Percentiles rank a stretch among this genome's conserved stretches.
These are phyloP conservation scores for Chiloscyllium punctatum DNA, from an alignment of 2,797 vertebrate genomes.

Conservation along the genomic window DNA sequence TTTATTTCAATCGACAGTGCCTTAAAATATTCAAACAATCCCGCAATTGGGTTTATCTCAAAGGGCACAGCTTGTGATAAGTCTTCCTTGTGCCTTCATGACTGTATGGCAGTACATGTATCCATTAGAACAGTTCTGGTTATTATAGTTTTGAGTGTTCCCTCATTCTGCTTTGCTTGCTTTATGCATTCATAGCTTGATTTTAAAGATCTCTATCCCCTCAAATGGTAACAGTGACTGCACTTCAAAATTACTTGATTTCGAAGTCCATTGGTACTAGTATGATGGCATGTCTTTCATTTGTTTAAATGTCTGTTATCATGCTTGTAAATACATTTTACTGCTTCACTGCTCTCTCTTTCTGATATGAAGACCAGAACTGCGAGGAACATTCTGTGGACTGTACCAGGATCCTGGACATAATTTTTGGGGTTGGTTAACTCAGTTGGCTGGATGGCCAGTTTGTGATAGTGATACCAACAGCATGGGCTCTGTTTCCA, in stretches of 20 bases:
- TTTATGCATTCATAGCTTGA: not conserved
- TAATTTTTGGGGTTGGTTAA: not conserved
- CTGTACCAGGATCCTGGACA: not conserved
- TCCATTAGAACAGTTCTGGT: not conserved
- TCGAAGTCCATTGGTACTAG: not conserved
- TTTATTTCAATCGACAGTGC: not conserved
- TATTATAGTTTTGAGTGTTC: not conserved
- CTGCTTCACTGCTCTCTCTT: not conserved
- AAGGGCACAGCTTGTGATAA: not conserved
- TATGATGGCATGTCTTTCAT: not conserved
- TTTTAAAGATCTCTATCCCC: not conserved
- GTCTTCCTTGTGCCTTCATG: not conserved
- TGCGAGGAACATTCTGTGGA: not conserved
- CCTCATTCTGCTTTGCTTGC: not conserved
- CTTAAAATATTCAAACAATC: not conserved
- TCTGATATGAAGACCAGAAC: not conserved
- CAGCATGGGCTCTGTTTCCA: too few species aligned
- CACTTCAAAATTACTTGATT: not conserved
- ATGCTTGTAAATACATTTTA: not conserved
- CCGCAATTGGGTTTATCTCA: not conserved
- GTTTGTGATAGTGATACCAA: too few species aligned
- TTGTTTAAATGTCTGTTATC: not conserved
- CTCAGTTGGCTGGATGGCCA: too few species aligned
- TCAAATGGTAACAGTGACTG: not conserved
- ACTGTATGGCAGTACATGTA: not conserved